Evolutionary conservation across 2,888 invertebrate genomes (phyloP), one percentile per base, ranked within the genome.

Genomic region (Acrobasis suavella): DNA sequence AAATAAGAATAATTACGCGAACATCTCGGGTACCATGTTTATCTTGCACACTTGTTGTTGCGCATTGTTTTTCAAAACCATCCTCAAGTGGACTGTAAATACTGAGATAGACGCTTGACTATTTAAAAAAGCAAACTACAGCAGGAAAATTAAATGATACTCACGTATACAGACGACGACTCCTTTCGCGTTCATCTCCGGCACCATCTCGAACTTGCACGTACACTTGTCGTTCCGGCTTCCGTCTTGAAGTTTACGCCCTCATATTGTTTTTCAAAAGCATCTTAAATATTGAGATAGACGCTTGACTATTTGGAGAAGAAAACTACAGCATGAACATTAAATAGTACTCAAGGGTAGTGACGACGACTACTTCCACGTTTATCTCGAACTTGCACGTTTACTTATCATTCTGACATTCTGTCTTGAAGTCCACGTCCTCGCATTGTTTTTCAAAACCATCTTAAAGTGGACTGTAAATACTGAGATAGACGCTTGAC

Each of bases 171-270:
- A 97, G 74, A 95, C 95, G 67, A 95, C 92, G 49, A 92, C 89
- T 58, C 97, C 97, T 73, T 96, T 96, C 64, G 94, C 92, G 72
- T 94, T 93, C 74, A 94, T 88, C 68, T 95, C 91, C 37, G 97
- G 95, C 56, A 94, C 93, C 94, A 95, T 95, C 81, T 97, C 96
- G 91, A 95, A 97, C 72, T 95, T 94, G 86, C 97, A 97, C 60
- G 94, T 93, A 85, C 97, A 97, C 5, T 95, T 92, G 37, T 95
- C 95, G 83, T 97, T 96, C 65, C 95, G 93, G 85, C n/a, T n/a
- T n/a, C n/a, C n/a, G n/a, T n/a, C n/a, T n/a, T n/a, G n/a, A n/a
- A n/a, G n/a, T n/a, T n/a, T n/a, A n/a, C n/a, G 10, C 1, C 9
- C 39, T 3, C 39, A 1, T 3, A 22, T 22, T 22, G 22, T 22